A percentile compares a stretch with the other conserved stretches of the same genome.
phyloP scores from a whole-genome alignment of 2,113 vertebrate species.

The Tetraodon nigroviridis region DNA sequence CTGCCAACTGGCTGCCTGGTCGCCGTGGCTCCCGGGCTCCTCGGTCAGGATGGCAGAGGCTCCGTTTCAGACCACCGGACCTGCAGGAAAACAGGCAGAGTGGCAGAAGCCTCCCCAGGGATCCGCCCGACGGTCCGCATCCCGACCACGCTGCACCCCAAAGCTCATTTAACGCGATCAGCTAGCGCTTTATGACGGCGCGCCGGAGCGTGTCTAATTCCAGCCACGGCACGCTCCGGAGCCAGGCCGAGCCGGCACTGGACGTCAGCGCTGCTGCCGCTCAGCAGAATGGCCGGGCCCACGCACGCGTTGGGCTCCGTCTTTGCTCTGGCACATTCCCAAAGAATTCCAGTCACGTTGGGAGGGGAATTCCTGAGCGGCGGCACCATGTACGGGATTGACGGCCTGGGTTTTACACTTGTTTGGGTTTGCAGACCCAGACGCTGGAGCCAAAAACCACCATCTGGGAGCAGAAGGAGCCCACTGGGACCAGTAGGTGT shows the following conservation, averaged over 20 bases:
- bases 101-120: too few relatives aligned
- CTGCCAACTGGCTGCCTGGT: conserved; percentile 53
- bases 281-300: conserved; percentile 42
- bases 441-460: conserved; percentile 16
- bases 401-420: conserved; percentile 23
- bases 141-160: conserved; percentile 19
- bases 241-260: background rate
- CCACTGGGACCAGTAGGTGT: too few relatives aligned
- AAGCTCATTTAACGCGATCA: conserved; percentile 39
- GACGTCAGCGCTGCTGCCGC: conserved; percentile 27
- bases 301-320: conserved; percentile 28
- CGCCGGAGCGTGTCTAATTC: conserved; percentile 31
- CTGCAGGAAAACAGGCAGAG: too few relatives aligned
- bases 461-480: conserved; percentile 16
- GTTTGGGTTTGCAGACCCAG: conserved; percentile 48
- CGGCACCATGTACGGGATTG: conserved; percentile 59
- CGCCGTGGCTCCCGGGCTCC: conserved; percentile 14
- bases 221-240: conserved; percentile 30
- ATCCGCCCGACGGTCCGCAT: background rate
- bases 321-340: conserved; percentile 49
- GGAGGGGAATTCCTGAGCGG: conserved; percentile 53
- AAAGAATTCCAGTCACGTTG: conserved; percentile 65
- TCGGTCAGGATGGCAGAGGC: too few relatives aligned
- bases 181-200: conserved; percentile 36
- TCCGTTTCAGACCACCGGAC: too few relatives aligned